These are phyloP conservation scores for Eupristina koningsbergeri DNA, from an alignment of 1,140 invertebrate genomes.

Conservation along the genomic window DNA sequence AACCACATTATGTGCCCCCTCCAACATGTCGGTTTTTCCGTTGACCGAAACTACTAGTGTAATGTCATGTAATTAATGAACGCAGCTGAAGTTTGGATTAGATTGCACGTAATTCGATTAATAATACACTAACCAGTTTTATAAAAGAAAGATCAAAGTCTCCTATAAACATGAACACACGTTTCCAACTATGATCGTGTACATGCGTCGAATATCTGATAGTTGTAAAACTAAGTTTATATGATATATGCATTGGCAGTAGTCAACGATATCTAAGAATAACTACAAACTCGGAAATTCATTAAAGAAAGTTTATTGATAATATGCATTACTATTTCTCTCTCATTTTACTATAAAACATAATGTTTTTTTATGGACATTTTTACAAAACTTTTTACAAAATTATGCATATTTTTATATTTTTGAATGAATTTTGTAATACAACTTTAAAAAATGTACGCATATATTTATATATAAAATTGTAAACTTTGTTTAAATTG, in stretches of 20 bases:
- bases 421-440: too few relatives aligned
- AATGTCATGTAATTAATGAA: constrained; percentile 26
- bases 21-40: background rate
- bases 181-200: background rate
- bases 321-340: too few relatives aligned
- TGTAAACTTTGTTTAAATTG: too few relatives aligned
- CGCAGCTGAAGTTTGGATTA: background rate
- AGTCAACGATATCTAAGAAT: background rate
- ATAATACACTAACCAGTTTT: background rate
- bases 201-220: background rate
- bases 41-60: background rate
- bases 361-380: too few relatives aligned
- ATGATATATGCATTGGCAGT: background rate
- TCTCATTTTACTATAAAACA: too few relatives aligned
- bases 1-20: background rate
- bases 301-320: too few relatives aligned
- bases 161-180: background rate
- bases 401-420: too few relatives aligned
- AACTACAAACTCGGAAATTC: background rate
- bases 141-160: background rate
- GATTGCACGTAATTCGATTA: constrained; percentile 15
- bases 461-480: too few relatives aligned
- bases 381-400: too few relatives aligned
- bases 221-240: background rate
- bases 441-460: too few relatives aligned